phyloP scores from a whole-genome alignment of 2,888 invertebrate species.

The Cotesia congregata region DNA sequence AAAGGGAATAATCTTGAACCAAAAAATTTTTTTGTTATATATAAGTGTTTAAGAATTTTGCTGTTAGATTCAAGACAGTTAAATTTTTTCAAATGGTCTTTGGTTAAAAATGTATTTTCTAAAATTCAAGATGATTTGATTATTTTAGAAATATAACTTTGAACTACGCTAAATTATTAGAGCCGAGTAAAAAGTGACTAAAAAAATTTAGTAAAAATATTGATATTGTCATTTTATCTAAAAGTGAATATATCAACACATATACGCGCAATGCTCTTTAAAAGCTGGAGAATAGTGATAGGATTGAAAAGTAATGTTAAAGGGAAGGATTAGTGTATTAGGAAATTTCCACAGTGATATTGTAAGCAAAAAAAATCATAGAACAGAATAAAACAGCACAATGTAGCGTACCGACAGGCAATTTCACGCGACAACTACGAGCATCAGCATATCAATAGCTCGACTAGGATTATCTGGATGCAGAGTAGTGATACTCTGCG shows the following conservation, averaged over 20 bases:
- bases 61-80: no score
- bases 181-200: no score
- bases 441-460: conserved; percentile 70
- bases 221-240: not conserved
- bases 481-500: conserved; percentile 64
- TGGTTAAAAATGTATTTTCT: no score
- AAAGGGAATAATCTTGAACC: no score
- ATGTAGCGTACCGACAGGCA: conserved; percentile 66
- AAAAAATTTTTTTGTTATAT: no score
- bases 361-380: conserved; percentile 7
- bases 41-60: no score
- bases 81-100: no score
- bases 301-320: conserved; percentile 23
- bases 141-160: no score
- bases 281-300: conserved; percentile 22
- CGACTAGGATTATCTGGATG: conserved; percentile 67
- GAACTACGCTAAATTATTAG: no score
- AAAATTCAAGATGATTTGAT: no score
- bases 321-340: conserved; percentile 1
- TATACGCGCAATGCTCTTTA: not conserved
- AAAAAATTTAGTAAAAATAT: not conserved
- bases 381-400: conserved; percentile 59
- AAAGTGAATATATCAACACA: not conserved
- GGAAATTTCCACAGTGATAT: conserved; percentile 28
- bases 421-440: conserved; percentile 71